Percentiles rank a stretch among this genome's conserved stretches.
Conservation (phyloP, 2,888 invertebrate species). For the Scaptomyza flava region DNA sequence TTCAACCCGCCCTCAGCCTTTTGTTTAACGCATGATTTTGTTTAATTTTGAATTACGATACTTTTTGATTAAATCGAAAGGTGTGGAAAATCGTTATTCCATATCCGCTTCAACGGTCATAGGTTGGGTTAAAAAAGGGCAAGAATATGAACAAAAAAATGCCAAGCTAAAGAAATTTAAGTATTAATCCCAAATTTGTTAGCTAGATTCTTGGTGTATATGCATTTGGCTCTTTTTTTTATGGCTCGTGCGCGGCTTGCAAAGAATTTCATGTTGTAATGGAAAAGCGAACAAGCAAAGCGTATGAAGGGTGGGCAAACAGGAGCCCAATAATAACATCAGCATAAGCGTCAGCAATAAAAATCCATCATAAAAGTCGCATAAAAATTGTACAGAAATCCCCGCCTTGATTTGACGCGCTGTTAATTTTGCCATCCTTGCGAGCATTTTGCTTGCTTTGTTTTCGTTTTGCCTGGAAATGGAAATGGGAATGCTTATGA, state of each 20-base stretch:
- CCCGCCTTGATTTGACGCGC: conserved; percentile 71
- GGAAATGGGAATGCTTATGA: conserved; percentile 25
- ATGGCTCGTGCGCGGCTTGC: conserved; percentile 61
- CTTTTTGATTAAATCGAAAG: conserved; percentile 37
- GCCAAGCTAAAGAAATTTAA: conserved; percentile 19
- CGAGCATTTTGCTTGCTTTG: conserved; percentile 26
- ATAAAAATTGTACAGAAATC: conserved; percentile 65
- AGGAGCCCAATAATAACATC: conserved; percentile 27
- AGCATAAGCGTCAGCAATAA: conserved; percentile 67
- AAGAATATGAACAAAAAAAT: conserved; percentile 4
- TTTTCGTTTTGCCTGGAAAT: conserved; percentile 1
- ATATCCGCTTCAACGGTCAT: conserved; percentile 38
- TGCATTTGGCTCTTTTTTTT: conserved; percentile 46
- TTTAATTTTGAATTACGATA: conserved; percentile 49
- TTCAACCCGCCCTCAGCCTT: neutral
- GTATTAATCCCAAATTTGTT: conserved; percentile 71
- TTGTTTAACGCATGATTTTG: conserved; percentile 44
- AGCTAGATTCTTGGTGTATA: conserved; percentile 53
- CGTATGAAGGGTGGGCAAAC: too few species aligned
- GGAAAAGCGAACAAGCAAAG: conserved; percentile 3
- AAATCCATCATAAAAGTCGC: conserved; percentile 71
- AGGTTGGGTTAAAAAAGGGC: neutral
- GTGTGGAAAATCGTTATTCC: conserved; percentile 43
- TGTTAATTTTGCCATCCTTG: conserved; percentile 64
- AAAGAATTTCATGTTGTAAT: conserved; percentile 64